Percentiles rank a stretch among this genome's conserved stretches.
phyloP scores from a whole-genome alignment of 2,888 invertebrate genomes.

The Rhaphigaster nebulosa region DNA sequence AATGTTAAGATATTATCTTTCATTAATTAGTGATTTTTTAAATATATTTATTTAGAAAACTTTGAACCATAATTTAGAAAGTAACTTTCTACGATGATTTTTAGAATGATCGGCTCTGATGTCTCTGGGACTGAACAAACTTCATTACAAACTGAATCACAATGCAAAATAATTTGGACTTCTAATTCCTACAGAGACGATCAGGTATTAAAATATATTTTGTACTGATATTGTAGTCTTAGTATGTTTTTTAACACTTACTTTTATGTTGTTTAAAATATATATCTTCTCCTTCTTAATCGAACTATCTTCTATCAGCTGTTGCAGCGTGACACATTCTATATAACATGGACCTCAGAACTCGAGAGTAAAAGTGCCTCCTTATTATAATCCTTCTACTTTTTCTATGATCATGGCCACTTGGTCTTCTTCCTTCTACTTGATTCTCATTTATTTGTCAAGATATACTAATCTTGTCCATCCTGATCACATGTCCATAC shows the following conservation, averaged over 20 bases:
- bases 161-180: slow-evolving; percentile 37
- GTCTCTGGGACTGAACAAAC: slow-evolving; percentile 33
- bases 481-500: background rate
- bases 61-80: background rate
- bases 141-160: slow-evolving; percentile 16
- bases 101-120: slow-evolving; percentile 56
- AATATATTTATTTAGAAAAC: no score
- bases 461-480: no score
- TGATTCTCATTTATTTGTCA: no score
- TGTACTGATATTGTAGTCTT: background rate
- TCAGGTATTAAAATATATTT: slow-evolving; percentile 68
- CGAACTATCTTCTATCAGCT: background rate
- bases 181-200: slow-evolving; percentile 41
- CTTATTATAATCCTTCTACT: background rate
- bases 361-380: background rate
- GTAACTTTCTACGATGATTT: no score
- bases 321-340: background rate
- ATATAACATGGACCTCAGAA: background rate
- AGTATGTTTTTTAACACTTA: background rate
- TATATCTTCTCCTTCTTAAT: no score
- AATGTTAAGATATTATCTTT: background rate
- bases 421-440: no score
- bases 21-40: no score
- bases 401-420: background rate
- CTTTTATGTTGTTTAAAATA: slow-evolving; percentile 7